phyloP scores from a whole-genome alignment of 2,797 vertebrate genomes.

The Enteromius radiatus region DNA sequence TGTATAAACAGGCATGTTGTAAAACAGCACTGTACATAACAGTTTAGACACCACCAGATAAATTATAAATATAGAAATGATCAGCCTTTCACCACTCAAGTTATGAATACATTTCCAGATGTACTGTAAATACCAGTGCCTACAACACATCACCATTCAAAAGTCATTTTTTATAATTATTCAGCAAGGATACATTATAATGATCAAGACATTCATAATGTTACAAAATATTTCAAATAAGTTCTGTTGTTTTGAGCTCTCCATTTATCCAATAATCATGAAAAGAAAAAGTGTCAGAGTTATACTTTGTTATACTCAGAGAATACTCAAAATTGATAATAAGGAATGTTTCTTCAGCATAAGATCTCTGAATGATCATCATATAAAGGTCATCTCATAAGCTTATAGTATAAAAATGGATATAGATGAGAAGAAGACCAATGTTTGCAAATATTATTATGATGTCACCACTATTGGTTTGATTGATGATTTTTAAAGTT shows the following conservation, averaged over 20 bases:
- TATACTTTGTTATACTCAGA: background rate
- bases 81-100: background rate
- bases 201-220: background rate
- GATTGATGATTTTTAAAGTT: background rate
- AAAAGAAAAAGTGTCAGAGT: background rate
- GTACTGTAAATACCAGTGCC: background rate
- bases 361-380: background rate
- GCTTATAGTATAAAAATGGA: background rate
- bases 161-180: background rate
- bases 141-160: background rate
- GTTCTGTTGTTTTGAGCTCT: background rate
- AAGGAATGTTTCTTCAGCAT: background rate
- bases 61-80: background rate
- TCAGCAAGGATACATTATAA: background rate
- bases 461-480: background rate
- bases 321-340: background rate
- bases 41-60: slow-evolving; percentile 11
- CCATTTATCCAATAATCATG: background rate
- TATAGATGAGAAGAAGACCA: background rate
- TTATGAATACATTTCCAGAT: background rate
- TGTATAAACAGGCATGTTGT: background rate
- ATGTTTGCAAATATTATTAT: background rate
- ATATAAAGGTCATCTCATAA: background rate
- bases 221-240: background rate
- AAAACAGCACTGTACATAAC: slow-evolving; percentile 9